phyloP scores from a whole-genome alignment of 2,797 vertebrate species.

The Sebastes itinus region DNA sequence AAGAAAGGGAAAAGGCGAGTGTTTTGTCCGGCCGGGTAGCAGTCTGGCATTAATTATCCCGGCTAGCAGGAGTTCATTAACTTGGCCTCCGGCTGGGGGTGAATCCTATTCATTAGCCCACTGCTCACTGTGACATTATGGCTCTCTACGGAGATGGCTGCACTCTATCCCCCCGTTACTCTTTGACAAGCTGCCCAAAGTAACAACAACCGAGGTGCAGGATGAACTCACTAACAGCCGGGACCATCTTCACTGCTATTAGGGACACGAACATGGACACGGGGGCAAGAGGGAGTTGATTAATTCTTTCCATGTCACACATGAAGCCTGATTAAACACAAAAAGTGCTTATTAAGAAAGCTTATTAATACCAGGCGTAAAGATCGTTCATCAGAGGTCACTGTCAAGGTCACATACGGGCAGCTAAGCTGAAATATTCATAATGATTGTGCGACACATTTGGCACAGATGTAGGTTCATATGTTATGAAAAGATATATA shows the following conservation, averaged over 20 bases:
- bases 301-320: not conserved
- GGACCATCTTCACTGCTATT: not conserved
- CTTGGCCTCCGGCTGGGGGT: slow-evolving; percentile 63
- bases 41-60: slow-evolving; percentile 78
- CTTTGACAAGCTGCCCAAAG: slow-evolving; percentile 41
- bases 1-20: slow-evolving; percentile 22
- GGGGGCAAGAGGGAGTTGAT: not conserved
- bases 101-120: slow-evolving; percentile 74
- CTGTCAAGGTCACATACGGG: not conserved
- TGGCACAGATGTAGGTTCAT: too few species aligned
- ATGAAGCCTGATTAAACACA: not conserved
- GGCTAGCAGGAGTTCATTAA: slow-evolving; percentile 78
- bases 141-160: slow-evolving; percentile 45
- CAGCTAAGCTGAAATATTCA: too few species aligned
- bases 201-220: slow-evolving; percentile 12
- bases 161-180: slow-evolving; percentile 35
- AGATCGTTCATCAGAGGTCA: not conserved
- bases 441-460: too few species aligned
- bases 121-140: slow-evolving; percentile 61
- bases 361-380: too few species aligned
- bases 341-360: not conserved
- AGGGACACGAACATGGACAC: not conserved
- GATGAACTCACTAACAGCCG: not conserved
- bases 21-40: slow-evolving; percentile 55
- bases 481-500: too few species aligned